Evolutionary conservation across 2,888 invertebrate genomes (phyloP).

Genomic region (Xestia xanthographa): DNA sequence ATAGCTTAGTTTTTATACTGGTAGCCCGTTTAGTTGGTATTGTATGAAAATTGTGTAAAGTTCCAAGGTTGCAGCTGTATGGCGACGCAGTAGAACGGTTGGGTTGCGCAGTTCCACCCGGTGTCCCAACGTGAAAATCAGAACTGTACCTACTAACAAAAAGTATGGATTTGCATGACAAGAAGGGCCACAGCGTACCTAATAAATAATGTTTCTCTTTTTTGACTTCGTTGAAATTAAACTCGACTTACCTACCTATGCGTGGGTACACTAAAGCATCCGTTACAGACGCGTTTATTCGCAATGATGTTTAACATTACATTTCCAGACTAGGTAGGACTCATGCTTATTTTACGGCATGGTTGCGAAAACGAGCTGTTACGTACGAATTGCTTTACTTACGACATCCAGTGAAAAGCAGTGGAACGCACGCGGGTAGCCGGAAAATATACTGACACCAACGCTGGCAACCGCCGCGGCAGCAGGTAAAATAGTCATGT

Average conservation of each 20-base stretch:
- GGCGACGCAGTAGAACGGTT: slow-evolving; percentile 73
- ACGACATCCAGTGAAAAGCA: slow-evolving; percentile 10
- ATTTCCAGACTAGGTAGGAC: neutral
- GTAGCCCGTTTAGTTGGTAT: slow-evolving; percentile 80
- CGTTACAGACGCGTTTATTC: neutral
- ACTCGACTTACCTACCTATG: neutral
- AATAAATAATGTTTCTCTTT: slow-evolving; percentile 13
- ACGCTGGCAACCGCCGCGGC: neutral
- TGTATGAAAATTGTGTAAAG: slow-evolving; percentile 88
- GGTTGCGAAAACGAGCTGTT: neutral
- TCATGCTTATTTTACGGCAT: neutral
- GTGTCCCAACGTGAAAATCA: slow-evolving; percentile 80
- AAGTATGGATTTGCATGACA: slow-evolving; percentile 43
- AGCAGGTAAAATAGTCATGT: neutral
- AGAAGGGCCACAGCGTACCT: neutral
- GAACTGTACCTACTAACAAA: slow-evolving; percentile 50
- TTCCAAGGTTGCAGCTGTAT: slow-evolving; percentile 85
- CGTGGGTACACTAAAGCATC: neutral
- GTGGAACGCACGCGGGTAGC: neutral
- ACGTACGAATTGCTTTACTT: neutral
- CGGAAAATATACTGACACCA: neutral
- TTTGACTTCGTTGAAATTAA: neutral
- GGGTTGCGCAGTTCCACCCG: slow-evolving; percentile 80
- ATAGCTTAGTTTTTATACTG: slow-evolving; percentile 86
- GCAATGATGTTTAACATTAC: neutral